Evolutionary conservation across 2,113 vertebrate genomes (phyloP).

Genomic region (Trogon melanurus): DNA sequence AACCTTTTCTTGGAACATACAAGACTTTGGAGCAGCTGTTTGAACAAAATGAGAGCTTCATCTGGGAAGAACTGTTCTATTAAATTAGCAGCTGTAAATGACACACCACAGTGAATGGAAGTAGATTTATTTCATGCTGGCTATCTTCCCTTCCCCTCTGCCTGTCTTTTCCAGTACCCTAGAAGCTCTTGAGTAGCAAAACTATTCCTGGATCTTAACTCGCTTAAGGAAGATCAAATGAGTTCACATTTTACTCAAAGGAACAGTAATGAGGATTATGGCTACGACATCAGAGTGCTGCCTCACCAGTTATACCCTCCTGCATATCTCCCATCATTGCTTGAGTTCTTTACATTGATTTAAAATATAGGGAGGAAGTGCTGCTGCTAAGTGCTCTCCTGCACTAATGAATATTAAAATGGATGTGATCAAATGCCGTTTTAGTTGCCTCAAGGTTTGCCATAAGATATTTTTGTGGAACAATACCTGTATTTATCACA

Average conservation of each 20-base stretch:
- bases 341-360: constrained; percentile 41
- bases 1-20: neutral
- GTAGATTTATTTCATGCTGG: neutral
- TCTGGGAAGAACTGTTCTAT: neutral
- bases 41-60: neutral
- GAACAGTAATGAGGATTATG: neutral
- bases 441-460: neutral
- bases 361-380: neutral
- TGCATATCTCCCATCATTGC: neutral
- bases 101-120: neutral
- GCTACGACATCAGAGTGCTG: neutral
- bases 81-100: neutral
- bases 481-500: neutral
- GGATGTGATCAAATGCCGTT: neutral
- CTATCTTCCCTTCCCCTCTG: neutral
- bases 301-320: neutral
- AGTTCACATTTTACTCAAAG: neutral
- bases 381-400: neutral
- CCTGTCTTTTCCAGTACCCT: neutral
- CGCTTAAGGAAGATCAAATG: neutral
- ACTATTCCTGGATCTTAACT: neutral
- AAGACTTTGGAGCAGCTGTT: neutral
- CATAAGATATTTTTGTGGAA: neutral
- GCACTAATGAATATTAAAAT: neutral
- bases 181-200: neutral